These are phyloP conservation scores for Melanocharis versteri DNA, from an alignment of 2,113 vertebrate species.

Conservation along the genomic window DNA sequence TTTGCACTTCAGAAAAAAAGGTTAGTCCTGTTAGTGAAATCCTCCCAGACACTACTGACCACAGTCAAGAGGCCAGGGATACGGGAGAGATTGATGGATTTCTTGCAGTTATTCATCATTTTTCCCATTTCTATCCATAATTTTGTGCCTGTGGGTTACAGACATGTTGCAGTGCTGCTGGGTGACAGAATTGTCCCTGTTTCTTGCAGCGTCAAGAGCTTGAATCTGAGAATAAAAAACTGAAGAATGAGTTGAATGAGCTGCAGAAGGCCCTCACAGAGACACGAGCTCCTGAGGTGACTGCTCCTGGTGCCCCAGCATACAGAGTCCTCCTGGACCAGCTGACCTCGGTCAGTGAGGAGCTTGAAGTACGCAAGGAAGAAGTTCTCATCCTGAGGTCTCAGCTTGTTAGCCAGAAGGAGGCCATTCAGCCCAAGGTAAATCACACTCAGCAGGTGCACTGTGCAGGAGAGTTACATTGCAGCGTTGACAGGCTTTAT, in stretches of 20 bases:
- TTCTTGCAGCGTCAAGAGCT: slow-evolving; percentile 89
- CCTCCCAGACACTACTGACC: neutral
- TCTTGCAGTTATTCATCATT: neutral
- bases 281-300: slow-evolving; percentile 74
- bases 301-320: slow-evolving; percentile 85
- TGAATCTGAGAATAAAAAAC: slow-evolving; percentile 97
- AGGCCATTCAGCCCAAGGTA: slow-evolving; percentile 94
- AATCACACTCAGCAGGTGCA: neutral
- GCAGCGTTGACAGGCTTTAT: neutral
- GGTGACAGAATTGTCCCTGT: neutral
- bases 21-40: neutral
- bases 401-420: slow-evolving; percentile 97
- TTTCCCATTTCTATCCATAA: neutral
- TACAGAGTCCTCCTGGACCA: slow-evolving; percentile 95
- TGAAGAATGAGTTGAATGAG: slow-evolving; percentile 90
- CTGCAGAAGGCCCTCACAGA: slow-evolving; percentile 87
- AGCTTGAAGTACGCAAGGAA: slow-evolving; percentile 96
- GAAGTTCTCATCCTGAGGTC: slow-evolving; percentile 96
- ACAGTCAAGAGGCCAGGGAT: neutral
- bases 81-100: neutral
- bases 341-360: slow-evolving; percentile 89
- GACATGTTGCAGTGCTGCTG: neutral
- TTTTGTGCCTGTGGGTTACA: neutral
- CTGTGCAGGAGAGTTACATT: neutral
- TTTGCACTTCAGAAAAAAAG: neutral